These are phyloP conservation scores for Gambelia wislizenii DNA, from an alignment of 2,797 vertebrate genomes.

Conservation along the genomic window DNA sequence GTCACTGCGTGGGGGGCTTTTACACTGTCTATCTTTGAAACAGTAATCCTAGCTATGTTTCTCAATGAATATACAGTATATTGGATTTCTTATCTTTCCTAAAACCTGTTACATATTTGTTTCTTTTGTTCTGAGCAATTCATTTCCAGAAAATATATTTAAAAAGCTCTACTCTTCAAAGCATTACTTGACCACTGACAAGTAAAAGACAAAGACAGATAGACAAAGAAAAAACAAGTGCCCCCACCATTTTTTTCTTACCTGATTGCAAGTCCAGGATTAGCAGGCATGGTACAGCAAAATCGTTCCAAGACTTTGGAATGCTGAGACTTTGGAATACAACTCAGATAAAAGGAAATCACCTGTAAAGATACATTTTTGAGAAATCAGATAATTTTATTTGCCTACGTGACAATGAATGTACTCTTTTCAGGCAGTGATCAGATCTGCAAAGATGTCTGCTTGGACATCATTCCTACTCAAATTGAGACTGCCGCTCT, in stretches of 20 bases:
- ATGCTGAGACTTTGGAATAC: slow-evolving; percentile 89
- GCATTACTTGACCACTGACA: neutral
- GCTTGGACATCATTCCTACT: neutral
- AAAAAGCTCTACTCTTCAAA: neutral
- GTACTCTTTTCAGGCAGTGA: neutral
- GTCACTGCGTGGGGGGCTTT: no score
- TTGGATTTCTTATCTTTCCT: neutral
- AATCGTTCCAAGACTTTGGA: slow-evolving; percentile 92
- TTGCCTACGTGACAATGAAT: neutral
- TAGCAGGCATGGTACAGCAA: slow-evolving; percentile 89
- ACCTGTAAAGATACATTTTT: slow-evolving; percentile 83
- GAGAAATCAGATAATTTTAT: slow-evolving; percentile 9
- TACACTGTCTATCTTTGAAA: no score
- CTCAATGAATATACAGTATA: neutral
- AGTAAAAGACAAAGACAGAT: neutral
- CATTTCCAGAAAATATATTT: neutral
- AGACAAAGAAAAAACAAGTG: neutral
- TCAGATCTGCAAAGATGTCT: neutral
- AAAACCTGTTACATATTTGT: neutral
- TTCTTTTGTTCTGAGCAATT: neutral
- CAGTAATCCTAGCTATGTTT: neutral
- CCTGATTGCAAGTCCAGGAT: slow-evolving; percentile 92
- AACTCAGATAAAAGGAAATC: slow-evolving; percentile 90
- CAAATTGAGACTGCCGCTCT: neutral
- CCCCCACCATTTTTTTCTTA: slow-evolving; percentile 72